A percentile compares a stretch with the other conserved stretches of the same genome.
Conservation (phyloP, 53 echinoderm and acorn worm species). For the Holothuria leucospilota region DNA sequence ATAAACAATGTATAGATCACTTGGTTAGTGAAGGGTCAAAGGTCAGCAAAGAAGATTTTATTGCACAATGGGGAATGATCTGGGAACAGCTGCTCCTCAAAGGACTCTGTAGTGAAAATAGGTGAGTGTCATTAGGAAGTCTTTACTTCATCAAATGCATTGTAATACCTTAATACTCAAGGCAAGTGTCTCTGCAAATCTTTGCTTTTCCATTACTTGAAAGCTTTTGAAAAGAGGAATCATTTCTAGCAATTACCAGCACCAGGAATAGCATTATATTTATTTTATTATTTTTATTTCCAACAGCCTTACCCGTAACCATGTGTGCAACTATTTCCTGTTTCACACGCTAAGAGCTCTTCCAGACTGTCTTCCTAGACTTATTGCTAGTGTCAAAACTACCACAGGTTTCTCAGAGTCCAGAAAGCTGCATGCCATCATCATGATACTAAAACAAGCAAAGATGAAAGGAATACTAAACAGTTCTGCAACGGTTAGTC, state of each 20-base stretch:
- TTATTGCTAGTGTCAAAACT: slow-evolving; percentile 44
- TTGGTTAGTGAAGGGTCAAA: slow-evolving; percentile 25
- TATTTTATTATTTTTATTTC: neutral
- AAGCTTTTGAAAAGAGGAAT: too few species aligned
- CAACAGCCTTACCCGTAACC: slow-evolving; percentile 69
- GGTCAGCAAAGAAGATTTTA: neutral
- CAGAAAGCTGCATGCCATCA: slow-evolving; percentile 64
- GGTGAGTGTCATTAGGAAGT: slow-evolving; percentile 50
- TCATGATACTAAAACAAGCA: slow-evolving; percentile 84
- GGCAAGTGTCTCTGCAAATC: too few species aligned
- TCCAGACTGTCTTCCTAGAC: slow-evolving; percentile 59
- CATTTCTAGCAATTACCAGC: too few species aligned
- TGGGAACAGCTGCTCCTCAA: slow-evolving; percentile 58
- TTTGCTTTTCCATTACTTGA: too few species aligned
- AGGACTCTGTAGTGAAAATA: slow-evolving; percentile 68
- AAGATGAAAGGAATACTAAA: slow-evolving; percentile 59
- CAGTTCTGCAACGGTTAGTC: slow-evolving; percentile 73
- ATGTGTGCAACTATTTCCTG: slow-evolving; percentile 79
- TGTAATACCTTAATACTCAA: too few species aligned
- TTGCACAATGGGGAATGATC: slow-evolving; percentile 57
- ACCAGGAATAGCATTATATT: slow-evolving; percentile 12
- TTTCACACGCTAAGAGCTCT: slow-evolving; percentile 72
- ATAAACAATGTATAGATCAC: slow-evolving; percentile 46
- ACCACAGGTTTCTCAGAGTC: neutral
- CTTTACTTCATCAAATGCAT: too few species aligned